Evolutionary conservation across 2,888 invertebrate genomes (phyloP).

Genomic region (Zootermopsis nevadensis): DNA sequence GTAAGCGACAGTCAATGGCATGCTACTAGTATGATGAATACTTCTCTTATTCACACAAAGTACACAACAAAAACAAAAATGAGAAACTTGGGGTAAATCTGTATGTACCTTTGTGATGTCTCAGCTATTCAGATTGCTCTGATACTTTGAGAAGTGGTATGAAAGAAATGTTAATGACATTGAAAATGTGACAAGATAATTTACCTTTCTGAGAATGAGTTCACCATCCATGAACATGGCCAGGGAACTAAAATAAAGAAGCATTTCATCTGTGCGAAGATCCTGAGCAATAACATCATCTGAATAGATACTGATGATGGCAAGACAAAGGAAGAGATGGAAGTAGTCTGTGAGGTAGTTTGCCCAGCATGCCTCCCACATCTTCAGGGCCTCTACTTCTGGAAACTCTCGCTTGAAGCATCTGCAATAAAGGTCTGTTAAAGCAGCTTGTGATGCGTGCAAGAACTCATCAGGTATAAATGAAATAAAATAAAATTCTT

Average conservation of each 20-base stretch:
- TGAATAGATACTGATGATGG: conserved; percentile 92
- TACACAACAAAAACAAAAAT: too few relatives aligned
- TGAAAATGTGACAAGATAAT: neutral
- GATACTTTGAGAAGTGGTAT: too few relatives aligned
- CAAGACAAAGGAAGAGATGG: conserved; percentile 92
- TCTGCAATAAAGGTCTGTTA: conserved; percentile 63
- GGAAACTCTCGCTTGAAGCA: conserved; percentile 94
- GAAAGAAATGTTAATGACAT: too few relatives aligned
- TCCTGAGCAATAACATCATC: conserved; percentile 94
- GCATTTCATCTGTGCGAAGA: conserved; percentile 92
- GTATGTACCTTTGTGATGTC: too few relatives aligned
- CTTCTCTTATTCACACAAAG: too few relatives aligned
- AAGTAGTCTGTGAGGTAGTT: conserved; percentile 97
- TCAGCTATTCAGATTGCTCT: too few relatives aligned
- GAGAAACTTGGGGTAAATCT: too few relatives aligned
- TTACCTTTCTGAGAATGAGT: conserved; percentile 83
- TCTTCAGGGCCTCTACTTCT: conserved; percentile 85
- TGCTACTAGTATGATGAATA: too few relatives aligned
- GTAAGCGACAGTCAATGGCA: too few relatives aligned
- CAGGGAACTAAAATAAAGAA: conserved; percentile 93
- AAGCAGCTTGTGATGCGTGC: neutral
- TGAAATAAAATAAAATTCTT: too few relatives aligned
- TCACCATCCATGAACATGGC: conserved; percentile 98
- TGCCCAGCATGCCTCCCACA: conserved; percentile 99
- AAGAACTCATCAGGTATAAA: too few relatives aligned